phyloP scores from a whole-genome alignment of 2,113 vertebrate species.

The Balaenoptera acutorostrata region DNA sequence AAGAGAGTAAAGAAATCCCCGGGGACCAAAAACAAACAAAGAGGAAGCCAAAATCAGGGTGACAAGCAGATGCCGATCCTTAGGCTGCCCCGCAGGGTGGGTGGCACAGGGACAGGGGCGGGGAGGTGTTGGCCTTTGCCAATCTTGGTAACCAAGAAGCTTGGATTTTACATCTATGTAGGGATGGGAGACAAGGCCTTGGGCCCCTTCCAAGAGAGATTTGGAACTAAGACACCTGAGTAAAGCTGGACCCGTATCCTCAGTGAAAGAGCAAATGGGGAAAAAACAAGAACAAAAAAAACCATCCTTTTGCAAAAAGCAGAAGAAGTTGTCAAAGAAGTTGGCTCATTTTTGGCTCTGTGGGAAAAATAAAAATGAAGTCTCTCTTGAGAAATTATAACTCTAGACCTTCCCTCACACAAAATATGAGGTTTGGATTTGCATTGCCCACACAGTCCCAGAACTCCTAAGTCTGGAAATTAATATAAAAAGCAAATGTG shows the following conservation, averaged over 20 bases:
- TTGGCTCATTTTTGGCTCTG: neutral
- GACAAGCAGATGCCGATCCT: neutral
- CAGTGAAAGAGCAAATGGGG: neutral
- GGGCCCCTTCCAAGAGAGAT: neutral
- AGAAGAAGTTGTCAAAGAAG: neutral
- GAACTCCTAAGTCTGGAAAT: neutral
- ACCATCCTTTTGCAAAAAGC: neutral
- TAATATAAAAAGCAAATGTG: neutral
- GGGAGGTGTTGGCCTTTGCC: neutral
- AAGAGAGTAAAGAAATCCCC: neutral
- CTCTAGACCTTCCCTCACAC: slow-evolving; percentile 8
- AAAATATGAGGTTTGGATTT: neutral
- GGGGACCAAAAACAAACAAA: neutral
- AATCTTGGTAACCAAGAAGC: neutral
- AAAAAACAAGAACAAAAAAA: neutral
- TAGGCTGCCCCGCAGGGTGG: neutral
- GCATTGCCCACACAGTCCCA: neutral
- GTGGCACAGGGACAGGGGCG: neutral
- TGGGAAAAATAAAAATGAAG: neutral
- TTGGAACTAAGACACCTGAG: neutral
- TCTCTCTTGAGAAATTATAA: neutral
- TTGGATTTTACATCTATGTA: neutral
- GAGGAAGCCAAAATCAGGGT: neutral
- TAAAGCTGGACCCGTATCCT: neutral
- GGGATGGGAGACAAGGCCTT: neutral